Base-by-base conservation (phyloP, 2,888 invertebrate species). In the Nebria salina region DNA sequence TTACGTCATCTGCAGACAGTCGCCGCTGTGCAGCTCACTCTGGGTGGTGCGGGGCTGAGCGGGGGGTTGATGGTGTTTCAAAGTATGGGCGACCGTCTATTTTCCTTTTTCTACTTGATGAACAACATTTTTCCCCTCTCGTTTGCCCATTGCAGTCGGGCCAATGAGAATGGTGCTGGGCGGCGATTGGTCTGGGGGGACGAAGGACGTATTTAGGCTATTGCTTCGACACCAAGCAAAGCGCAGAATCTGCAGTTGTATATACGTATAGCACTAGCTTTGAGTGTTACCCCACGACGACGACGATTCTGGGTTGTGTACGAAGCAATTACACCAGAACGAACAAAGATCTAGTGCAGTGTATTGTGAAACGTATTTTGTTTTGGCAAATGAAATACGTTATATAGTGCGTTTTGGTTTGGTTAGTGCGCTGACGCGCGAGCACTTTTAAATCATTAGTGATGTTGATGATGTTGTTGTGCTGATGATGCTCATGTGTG, bases 221-320 rank as follows among this genome's bases (percentile, higher is more conserved):
- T 72, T 34, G 75, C 41, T 26, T 25, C 68, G 70, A 5, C 70
- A 11, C 75, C 70, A 54, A 54, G 54, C 7, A 54, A 54, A 54
- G 80, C 80, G 80, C 80, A 80, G 80, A 80, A 80, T 80, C 80
- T 80, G 75, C 80, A 80, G 75, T 80, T 68, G 80, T 80, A 70
- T 80, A 66, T 75, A 20, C 20, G 20, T 74, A 20, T 13, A 54
- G 54, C 13, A 11, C 8, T 54, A 54, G 13, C 54, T 54, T 54
- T 13, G 54, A 54, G 20, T 20, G 20, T 20, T 20, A 54, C 54
- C 4, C 54, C 6, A 54, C 70, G 25, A 25, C 34, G 70, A 25
- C 13, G 20, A 26, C 68, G 54, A 54, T 54, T 54, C 9, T 25
- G 70, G 4, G 70, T 11, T 34, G 70, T 70, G 70, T 20, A 4